Percentiles rank a stretch among this genome's conserved stretches.
phyloP scores from a whole-genome alignment of 53 echinoderm and acorn worm genomes.

The Patiria pectinifera region DNA sequence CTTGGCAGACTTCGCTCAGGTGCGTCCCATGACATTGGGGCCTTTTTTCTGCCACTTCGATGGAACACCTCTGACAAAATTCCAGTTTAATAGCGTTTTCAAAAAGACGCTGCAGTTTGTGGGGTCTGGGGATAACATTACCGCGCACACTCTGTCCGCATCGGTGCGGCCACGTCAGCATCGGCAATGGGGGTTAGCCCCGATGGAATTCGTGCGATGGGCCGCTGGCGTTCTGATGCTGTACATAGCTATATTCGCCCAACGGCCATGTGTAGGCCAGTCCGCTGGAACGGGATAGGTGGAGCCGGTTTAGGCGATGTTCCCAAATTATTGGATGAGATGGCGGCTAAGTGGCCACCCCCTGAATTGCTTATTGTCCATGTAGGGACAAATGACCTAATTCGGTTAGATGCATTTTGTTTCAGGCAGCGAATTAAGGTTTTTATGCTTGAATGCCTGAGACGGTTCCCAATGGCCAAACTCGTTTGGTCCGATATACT shows the following conservation, averaged over 20 bases:
- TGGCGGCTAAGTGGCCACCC: not conserved
- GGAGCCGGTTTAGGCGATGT: not conserved
- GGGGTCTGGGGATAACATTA: not conserved
- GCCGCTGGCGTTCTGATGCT: not conserved
- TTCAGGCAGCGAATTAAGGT: not conserved
- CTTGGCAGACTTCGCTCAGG: not conserved
- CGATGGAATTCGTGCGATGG: not conserved
- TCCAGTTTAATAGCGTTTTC: no score
- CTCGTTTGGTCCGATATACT: not conserved
- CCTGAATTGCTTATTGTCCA: not conserved
- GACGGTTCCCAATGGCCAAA: not conserved
- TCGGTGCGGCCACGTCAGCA: not conserved
- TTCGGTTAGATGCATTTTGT: not conserved
- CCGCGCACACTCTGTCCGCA: constrained; percentile 4
- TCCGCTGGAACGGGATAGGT: not conserved
- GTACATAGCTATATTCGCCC: not conserved
- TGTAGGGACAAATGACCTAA: not conserved
- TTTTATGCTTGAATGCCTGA: no score
- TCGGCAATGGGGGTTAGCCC: not conserved
- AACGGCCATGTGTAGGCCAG: not conserved
- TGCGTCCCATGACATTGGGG: not conserved
- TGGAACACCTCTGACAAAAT: not conserved
- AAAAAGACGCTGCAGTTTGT: not conserved
- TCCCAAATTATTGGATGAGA: no score
- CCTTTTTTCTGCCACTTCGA: constrained; percentile 13